These are phyloP conservation scores for Dusona sp. DNA, from an alignment of 2,888 invertebrate genomes.

Conservation along the genomic window DNA sequence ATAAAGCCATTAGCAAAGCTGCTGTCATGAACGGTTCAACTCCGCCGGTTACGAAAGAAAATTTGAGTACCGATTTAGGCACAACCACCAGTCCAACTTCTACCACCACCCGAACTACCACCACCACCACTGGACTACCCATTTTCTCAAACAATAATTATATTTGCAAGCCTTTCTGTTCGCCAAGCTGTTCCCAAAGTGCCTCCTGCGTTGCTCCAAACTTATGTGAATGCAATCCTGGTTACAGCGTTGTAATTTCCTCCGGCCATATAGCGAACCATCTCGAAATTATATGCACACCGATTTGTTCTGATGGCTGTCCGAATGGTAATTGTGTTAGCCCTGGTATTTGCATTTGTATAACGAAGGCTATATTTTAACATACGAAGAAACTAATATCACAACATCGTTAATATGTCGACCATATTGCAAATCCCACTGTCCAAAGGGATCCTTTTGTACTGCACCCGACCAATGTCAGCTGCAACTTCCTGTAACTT, in stretches of 20 bases:
- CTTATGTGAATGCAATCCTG: slow-evolving; percentile 5
- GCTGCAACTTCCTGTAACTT: background rate
- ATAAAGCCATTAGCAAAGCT: background rate
- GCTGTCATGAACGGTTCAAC: background rate
- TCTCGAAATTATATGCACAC: background rate
- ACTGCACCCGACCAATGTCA: slow-evolving; percentile 3
- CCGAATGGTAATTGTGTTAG: slow-evolving; percentile 6
- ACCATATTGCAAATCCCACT: background rate
- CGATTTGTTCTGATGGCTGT: slow-evolving; percentile 20
- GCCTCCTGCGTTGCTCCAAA: slow-evolving; percentile 3
- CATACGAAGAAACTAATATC: background rate
- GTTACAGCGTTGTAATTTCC: background rate
- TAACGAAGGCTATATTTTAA: slow-evolving; percentile 15
- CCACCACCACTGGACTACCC: background rate
- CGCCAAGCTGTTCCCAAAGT: background rate
- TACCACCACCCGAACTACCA: too few relatives aligned
- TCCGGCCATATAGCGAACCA: background rate
- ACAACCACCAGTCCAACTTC: background rate
- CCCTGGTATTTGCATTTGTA: slow-evolving; percentile 1
- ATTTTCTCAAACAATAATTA: background rate
- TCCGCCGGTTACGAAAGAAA: background rate
- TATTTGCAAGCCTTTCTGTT: background rate
- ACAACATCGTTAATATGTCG: background rate
- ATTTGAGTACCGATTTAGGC: background rate
- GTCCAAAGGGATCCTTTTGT: slow-evolving; percentile 7